Conservation (phyloP, 2,888 invertebrate species). For the Schrankia costaestrigalis region DNA sequence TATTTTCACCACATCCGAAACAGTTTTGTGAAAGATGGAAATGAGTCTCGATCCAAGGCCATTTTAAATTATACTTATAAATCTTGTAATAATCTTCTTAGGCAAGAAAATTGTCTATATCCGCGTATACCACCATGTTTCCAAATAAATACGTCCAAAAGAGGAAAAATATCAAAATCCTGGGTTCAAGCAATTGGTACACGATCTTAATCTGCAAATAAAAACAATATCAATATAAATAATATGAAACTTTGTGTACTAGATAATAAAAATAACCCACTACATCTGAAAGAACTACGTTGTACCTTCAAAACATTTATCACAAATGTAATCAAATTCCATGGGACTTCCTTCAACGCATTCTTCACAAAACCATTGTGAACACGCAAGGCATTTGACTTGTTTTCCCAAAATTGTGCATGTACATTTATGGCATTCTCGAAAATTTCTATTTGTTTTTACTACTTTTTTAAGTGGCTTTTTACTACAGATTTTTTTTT, state of each 20-base stretch:
- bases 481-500: not conserved
- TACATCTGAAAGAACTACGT: not conserved
- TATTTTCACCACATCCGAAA: not conserved
- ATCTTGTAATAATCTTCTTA: not conserved
- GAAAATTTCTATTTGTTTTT: not conserved
- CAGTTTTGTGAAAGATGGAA: not conserved
- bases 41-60: slow-evolving; percentile 2
- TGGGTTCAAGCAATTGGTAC: too few species aligned
- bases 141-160: too few species aligned
- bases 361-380: slow-evolving; percentile 3
- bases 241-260: too few species aligned
- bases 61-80: not conserved
- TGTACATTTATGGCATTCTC: slow-evolving; percentile 4
- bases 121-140: slow-evolving; percentile 1
- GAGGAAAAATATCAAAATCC: too few species aligned
- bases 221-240: not conserved
- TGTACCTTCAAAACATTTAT: slow-evolving; percentile 2
- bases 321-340: slow-evolving; percentile 4
- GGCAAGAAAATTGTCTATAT: not conserved
- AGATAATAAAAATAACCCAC: too few species aligned
- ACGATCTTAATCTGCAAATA: too few species aligned
- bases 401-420: not conserved
- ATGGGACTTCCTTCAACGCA: slow-evolving; percentile 4
- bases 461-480: not conserved
- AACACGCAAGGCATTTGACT: slow-evolving; percentile 4